Percentiles rank a stretch among this genome's conserved stretches.
These are phyloP conservation scores for Stigmatopora nigra DNA, from an alignment of 2,113 vertebrate genomes.

Conservation along the genomic window DNA sequence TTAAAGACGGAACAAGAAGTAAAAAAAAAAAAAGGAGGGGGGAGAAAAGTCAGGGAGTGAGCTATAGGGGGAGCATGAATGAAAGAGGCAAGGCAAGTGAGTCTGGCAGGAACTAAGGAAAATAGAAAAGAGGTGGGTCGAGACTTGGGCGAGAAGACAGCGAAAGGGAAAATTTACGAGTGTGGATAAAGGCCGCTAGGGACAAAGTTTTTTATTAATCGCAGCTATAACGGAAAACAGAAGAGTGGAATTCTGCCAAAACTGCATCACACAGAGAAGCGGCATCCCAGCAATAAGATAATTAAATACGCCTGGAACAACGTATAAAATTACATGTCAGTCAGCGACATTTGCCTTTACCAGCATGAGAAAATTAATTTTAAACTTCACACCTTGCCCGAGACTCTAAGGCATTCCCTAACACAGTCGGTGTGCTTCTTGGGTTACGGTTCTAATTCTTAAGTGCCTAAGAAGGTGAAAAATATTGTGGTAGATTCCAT, in stretches of 20 bases:
- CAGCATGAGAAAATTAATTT: neutral
- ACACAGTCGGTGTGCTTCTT: neutral
- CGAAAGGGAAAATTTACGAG: constrained; percentile 34
- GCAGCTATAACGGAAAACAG: neutral
- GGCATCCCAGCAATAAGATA: neutral
- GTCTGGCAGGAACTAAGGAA: constrained; percentile 38
- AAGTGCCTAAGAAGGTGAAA: neutral
- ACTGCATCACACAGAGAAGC: neutral
- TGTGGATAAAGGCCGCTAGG: constrained; percentile 16
- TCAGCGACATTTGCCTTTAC: neutral
- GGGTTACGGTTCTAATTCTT: neutral
- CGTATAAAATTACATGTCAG: neutral
- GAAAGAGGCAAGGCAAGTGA: constrained; percentile 21
- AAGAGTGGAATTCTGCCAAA: neutral
- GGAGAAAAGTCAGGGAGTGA: constrained; percentile 41
- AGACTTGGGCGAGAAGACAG: constrained; percentile 19
- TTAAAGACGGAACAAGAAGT: constrained; percentile 50
- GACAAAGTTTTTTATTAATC: neutral
- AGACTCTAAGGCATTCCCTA: neutral
- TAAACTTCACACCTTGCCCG: neutral
- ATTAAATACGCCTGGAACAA: neutral
- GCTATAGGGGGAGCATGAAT: constrained; percentile 30
- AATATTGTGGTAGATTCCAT: neutral
- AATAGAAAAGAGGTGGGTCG: constrained; percentile 27
- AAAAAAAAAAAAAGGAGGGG: constrained; percentile 26